Conservation (phyloP, 2,113 vertebrate genomes). For the Pipa parva region DNA sequence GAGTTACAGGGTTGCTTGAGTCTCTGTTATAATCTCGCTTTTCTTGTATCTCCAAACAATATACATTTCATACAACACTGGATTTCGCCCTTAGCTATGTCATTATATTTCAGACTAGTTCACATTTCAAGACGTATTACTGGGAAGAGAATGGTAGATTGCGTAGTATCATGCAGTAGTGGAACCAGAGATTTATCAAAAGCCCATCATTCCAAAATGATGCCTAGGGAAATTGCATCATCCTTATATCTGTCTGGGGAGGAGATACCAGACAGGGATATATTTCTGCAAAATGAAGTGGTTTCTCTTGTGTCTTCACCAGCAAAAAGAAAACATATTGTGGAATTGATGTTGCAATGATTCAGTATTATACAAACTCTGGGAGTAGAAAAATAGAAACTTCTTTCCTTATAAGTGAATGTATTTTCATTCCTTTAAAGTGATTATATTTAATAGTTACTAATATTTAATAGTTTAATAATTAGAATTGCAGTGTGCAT, state of each 20-base stretch:
- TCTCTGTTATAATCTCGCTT: conserved; percentile 11
- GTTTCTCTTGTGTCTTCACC: conserved; percentile 25
- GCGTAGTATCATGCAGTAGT: not conserved
- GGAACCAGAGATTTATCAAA: conserved; percentile 50
- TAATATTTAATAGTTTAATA: too few species aligned
- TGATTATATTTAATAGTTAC: too few species aligned
- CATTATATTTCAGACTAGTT: conserved; percentile 11
- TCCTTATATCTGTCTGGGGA: conserved; percentile 41
- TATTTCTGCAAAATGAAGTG: conserved; percentile 44
- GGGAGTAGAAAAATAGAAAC: not conserved
- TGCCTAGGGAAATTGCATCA: conserved; percentile 48
- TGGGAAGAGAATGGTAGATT: conserved; percentile 38
- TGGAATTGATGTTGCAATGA: conserved; percentile 13
- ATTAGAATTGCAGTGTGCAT: too few species aligned
- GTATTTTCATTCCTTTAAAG: not conserved
- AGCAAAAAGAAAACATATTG: conserved; percentile 27
- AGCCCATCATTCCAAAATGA: conserved; percentile 47
- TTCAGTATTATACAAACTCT: conserved; percentile 22
- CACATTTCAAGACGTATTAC: conserved; percentile 18
- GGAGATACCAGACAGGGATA: conserved; percentile 46
- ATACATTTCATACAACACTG: conserved; percentile 15
- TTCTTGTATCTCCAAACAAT: conserved; percentile 2
- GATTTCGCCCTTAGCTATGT: not conserved
- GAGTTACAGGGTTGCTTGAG: conserved; percentile 4
- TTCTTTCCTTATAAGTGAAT: not conserved